Base-by-base conservation (phyloP, 37 sponge, comb jelly and placozoan genomes). In the Crambe crambe region DNA sequence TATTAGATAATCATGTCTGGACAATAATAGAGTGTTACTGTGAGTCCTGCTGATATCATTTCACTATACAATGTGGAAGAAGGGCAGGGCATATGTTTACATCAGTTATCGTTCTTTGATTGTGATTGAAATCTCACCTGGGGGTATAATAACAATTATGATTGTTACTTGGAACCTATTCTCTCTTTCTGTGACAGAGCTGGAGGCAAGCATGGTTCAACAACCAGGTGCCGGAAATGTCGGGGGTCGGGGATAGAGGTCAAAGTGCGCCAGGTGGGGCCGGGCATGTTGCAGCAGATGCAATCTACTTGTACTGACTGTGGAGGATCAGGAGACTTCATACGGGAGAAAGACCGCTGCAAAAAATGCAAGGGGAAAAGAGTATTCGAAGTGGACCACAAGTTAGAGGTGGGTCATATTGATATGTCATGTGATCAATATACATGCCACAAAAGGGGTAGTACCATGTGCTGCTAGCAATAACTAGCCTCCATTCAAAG, bases 281-380 rank as follows among this genome's bases (percentile, higher is more conserved):
- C 91, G 0, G 85, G 88, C 0, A 92, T 95, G 96, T 70, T 96
- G 29, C 91, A 89, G 77, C 97, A 96, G 66, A 87, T 90, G 51
- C 93, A 92, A 88, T 77, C 73, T 27, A 31, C 34, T 29, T 96
- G 97, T 37, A 41, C 68, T 26, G 91, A 90, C 73, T 96, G 97
- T 70, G 71, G 72, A 3, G 97, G 97, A 22, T 63, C 93, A 8
- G 97, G 95, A 44, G 76, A 80, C 41, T 86, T 76, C 56, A 89
- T 96, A 37, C 65, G 73, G 36, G 83, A 85, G 72, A 97, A 94
- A 72, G 92, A 92, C 59, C 56, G 87, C 25, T 97, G 97, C 81
- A 93, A 88, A 74, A 93, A 82, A 41, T 97, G 97, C 84, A 82
- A 89, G 22, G 97, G 97, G 62, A 74, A 93, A 64, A 80, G 85